phyloP scores from a whole-genome alignment of 2,113 vertebrate genomes.

The Dunckerocampus dactyliophorus region DNA sequence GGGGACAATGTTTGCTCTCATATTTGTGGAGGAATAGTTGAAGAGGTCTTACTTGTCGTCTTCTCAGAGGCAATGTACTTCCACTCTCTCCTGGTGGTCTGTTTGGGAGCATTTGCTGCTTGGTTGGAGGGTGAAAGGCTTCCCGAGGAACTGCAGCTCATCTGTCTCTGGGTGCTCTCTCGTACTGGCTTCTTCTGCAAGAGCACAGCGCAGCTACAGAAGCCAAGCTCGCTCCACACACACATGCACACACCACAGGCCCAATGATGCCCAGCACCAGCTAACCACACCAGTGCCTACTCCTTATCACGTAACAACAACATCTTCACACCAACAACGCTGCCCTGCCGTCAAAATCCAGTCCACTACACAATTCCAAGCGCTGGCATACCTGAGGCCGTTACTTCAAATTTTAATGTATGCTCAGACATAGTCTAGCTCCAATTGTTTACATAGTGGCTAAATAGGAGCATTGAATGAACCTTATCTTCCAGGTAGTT shows the following conservation, averaged over 20 bases:
- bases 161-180: constrained; percentile 92
- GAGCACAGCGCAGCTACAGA: constrained; percentile 93
- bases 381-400: constrained; percentile 1
- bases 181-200: constrained; percentile 96
- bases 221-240: constrained; percentile 67
- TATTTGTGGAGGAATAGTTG: background rate
- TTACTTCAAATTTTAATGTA: constrained; percentile 2
- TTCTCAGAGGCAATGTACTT: constrained; percentile 98
- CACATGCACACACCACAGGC: constrained; percentile 34
- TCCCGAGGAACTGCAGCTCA: constrained; percentile 90
- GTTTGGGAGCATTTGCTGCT: constrained; percentile 69
- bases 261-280: constrained; percentile 35
- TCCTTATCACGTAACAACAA: constrained; percentile 3
- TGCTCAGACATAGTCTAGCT: constrained; percentile 10
- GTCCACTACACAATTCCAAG: constrained; percentile 10
- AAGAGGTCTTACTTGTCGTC: constrained; percentile 85
- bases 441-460: constrained; percentile 2
- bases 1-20: no score
- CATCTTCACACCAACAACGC: constrained; percentile 23
- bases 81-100: constrained; percentile 89
- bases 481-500: constrained; percentile 16
- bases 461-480: constrained; percentile 14
- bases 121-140: constrained; percentile 85
- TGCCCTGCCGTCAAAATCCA: constrained; percentile 15
- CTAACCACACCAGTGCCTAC: constrained; percentile 14